Evolutionary conservation across 2,797 vertebrate genomes (phyloP).

Genomic region (Pangasius djambal): DNA sequence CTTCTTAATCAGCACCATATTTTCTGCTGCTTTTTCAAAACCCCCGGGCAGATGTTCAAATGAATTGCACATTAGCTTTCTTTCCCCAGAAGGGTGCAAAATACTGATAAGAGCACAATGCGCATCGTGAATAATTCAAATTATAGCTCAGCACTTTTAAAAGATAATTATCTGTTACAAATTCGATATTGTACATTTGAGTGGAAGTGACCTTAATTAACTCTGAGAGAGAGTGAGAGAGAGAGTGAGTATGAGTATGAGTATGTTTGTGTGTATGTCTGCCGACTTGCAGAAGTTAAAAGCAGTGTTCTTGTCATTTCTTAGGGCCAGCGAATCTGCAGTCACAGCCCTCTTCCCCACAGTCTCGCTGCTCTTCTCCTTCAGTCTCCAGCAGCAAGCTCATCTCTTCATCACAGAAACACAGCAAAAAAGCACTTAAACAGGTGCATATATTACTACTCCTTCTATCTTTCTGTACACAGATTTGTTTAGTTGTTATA

Average conservation of each 20-base stretch:
- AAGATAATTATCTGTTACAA: conserved; percentile 35
- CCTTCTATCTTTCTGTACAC: background rate
- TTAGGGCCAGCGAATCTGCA: conserved; percentile 86
- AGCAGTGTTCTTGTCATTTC: conserved; percentile 30
- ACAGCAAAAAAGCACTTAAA: conserved; percentile 97
- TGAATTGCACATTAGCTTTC: conserved; percentile 19
- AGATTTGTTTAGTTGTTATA: background rate
- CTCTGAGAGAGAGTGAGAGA: background rate
- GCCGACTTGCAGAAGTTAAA: conserved; percentile 25
- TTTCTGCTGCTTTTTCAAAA: conserved; percentile 10
- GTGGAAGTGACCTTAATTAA: conserved; percentile 24
- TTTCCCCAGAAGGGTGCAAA: background rate
- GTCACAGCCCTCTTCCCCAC: conserved; percentile 89
- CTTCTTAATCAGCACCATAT: background rate
- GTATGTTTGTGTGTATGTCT: conserved; percentile 9
- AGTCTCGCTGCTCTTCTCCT: conserved; percentile 89
- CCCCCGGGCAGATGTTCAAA: conserved; percentile 1
- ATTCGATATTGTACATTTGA: conserved; percentile 53
- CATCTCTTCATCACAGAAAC: conserved; percentile 97
- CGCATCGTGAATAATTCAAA: background rate
- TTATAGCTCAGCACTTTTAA: conserved; percentile 15
- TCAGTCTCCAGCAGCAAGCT: conserved; percentile 86
- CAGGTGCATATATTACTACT: conserved; percentile 71
- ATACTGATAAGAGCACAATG: conserved; percentile 24
- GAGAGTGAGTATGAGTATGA: background rate